These are phyloP conservation scores for Ellobius talpinus DNA, from an alignment of 2,113 vertebrate genomes.

Conservation along the genomic window DNA sequence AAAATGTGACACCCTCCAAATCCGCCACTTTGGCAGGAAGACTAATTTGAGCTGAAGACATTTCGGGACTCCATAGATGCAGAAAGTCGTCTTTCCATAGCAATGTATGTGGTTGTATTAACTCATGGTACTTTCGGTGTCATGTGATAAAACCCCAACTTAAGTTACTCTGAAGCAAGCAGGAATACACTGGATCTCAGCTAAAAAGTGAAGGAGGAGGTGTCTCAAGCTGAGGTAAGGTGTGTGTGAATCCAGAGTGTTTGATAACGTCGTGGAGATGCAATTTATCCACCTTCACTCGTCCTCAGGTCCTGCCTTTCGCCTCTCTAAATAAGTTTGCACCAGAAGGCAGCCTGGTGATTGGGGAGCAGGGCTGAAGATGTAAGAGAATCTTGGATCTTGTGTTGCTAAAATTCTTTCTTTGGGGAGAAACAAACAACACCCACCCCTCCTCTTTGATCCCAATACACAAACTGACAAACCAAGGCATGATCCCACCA, in stretches of 20 bases:
- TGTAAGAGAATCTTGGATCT: neutral
- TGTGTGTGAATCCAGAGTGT: neutral
- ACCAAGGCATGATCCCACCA: neutral
- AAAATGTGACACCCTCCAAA: neutral
- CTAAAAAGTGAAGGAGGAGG: neutral
- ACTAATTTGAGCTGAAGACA: neutral
- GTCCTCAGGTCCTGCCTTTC: neutral
- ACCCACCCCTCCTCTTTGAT: too few relatives aligned
- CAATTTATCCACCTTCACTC: neutral
- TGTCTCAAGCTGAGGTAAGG: neutral
- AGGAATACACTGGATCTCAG: neutral
- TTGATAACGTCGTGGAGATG: neutral
- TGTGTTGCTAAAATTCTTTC: neutral
- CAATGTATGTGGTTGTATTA: neutral
- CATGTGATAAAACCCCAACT: slow-evolving; percentile 24
- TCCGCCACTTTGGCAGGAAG: neutral
- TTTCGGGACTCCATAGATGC: neutral
- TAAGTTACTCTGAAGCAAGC: neutral
- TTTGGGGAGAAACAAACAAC: neutral
- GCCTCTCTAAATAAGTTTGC: neutral
- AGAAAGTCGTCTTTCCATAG: neutral
- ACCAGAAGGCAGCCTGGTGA: neutral
- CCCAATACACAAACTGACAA: neutral
- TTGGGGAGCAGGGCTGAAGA: neutral
- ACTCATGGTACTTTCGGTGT: neutral